These are phyloP conservation scores for Heliothis subflexa DNA, from an alignment of 1,140 invertebrate species.

Conservation along the genomic window DNA sequence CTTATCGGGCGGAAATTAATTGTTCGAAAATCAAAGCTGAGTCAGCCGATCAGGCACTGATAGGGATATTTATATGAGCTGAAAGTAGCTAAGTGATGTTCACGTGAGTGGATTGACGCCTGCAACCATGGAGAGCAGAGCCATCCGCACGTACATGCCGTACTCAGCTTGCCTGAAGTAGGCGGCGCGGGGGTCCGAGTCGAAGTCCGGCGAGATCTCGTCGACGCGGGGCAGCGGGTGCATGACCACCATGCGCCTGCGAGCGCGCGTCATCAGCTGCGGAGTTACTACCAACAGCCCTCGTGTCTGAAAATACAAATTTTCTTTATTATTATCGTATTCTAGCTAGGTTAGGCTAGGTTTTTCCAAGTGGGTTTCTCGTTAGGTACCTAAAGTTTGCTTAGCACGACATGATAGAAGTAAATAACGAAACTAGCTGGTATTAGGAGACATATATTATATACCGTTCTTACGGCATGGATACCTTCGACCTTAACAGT, in stretches of 20 bases:
- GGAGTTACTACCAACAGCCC: slow-evolving; percentile 97
- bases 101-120: slow-evolving; percentile 85
- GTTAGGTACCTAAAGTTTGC: too few species aligned
- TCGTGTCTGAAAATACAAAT: slow-evolving; percentile 88
- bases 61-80: not conserved
- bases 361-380: too few species aligned
- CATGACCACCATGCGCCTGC: slow-evolving; percentile 97
- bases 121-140: slow-evolving; percentile 96
- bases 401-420: too few species aligned
- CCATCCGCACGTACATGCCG: slow-evolving; percentile 99
- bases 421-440: too few species aligned
- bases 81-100: not conserved
- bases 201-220: slow-evolving; percentile 98
- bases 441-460: too few species aligned
- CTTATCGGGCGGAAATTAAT: not conserved
- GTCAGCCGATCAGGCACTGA: not conserved
- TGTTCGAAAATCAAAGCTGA: slow-evolving; percentile 1
- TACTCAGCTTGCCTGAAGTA: slow-evolving; percentile 99
- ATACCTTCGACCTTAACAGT: too few species aligned
- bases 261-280: slow-evolving; percentile 97
- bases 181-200: slow-evolving; percentile 97
- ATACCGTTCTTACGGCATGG: too few species aligned
- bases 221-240: slow-evolving; percentile 98
- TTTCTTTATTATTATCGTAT: too few species aligned
- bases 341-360: too few species aligned